Conservation (phyloP, 1,140 invertebrate genomes). For the Nephotettix cincticeps region DNA sequence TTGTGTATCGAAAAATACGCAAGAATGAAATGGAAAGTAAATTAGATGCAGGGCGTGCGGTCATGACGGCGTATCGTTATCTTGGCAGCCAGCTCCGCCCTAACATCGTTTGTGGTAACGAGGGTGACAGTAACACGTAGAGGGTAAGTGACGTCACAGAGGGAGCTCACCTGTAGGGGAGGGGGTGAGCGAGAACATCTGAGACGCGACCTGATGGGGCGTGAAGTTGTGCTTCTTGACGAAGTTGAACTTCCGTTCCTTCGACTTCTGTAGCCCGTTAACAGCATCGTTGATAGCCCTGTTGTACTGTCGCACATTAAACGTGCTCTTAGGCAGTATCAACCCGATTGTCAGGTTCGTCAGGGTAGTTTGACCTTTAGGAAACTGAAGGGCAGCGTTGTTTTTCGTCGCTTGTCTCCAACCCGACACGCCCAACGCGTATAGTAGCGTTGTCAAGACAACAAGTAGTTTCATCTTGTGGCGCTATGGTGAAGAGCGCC, state of each 20-base stretch:
- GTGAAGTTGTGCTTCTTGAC: constrained; percentile 63
- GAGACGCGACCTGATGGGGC: constrained; percentile 58
- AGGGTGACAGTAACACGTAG: not conserved
- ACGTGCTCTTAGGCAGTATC: constrained; percentile 64
- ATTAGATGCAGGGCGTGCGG: no score
- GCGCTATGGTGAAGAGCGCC: constrained; percentile 26
- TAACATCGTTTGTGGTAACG: no score
- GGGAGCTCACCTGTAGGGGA: constrained; percentile 67
- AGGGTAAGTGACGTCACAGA: not conserved
- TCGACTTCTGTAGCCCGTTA: constrained; percentile 56
- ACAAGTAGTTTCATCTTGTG: constrained; percentile 29
- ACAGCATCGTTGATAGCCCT: constrained; percentile 65
- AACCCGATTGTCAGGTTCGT: constrained; percentile 57
- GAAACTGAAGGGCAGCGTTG: not conserved
- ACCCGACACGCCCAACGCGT: constrained; percentile 29
- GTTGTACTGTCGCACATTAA: constrained; percentile 64
- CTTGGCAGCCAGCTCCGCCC: no score
- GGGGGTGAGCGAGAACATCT: constrained; percentile 69
- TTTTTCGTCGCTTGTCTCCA: not conserved
- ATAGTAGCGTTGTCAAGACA: constrained; percentile 39
- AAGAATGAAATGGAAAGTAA: no score
- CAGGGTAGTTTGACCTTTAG: not conserved
- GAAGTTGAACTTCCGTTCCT: constrained; percentile 57
- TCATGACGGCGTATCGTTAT: no score
- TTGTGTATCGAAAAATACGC: no score